Evolutionary conservation across 2,888 invertebrate species (phyloP).

Genomic region (Plemyria rubiginata): DNA sequence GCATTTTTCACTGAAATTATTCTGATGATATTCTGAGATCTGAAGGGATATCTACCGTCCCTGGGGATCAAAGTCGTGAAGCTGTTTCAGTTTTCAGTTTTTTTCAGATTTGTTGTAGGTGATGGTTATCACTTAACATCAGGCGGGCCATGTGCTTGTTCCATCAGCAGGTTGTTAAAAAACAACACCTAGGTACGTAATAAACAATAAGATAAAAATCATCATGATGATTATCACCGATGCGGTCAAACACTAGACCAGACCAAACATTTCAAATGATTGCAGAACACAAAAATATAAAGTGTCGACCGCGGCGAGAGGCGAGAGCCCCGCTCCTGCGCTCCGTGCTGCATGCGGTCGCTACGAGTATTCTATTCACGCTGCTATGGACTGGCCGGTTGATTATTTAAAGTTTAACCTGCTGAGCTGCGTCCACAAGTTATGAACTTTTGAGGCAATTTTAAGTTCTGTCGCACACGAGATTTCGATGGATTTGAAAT

Average conservation of each 20-base stretch:
- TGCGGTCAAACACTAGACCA: constrained; percentile 2
- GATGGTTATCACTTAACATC: too few relatives aligned
- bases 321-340: background rate
- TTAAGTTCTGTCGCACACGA: too few relatives aligned
- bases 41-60: too few relatives aligned
- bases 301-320: constrained; percentile 7
- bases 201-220: too few relatives aligned
- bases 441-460: constrained; percentile 5
- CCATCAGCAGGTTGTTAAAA: too few relatives aligned
- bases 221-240: background rate
- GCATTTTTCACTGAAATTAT: constrained; percentile 17
- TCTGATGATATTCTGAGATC: too few relatives aligned
- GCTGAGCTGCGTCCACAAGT: background rate
- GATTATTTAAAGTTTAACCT: constrained; percentile 5
- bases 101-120: too few relatives aligned
- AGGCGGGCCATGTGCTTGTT: too few relatives aligned
- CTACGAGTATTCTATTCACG: constrained; percentile 12
- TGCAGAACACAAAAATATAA: constrained; percentile 1
- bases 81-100: too few relatives aligned
- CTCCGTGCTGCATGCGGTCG: constrained; percentile 3
- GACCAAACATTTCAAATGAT: background rate
- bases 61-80: too few relatives aligned
- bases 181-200: too few relatives aligned
- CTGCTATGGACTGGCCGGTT: constrained; percentile 13
- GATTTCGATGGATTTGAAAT: too few relatives aligned